A percentile compares a stretch with the other conserved stretches of the same genome.
These are phyloP conservation scores for Cryptoblepharus egeriae DNA, from an alignment of 2,797 vertebrate genomes.

Conservation along the genomic window DNA sequence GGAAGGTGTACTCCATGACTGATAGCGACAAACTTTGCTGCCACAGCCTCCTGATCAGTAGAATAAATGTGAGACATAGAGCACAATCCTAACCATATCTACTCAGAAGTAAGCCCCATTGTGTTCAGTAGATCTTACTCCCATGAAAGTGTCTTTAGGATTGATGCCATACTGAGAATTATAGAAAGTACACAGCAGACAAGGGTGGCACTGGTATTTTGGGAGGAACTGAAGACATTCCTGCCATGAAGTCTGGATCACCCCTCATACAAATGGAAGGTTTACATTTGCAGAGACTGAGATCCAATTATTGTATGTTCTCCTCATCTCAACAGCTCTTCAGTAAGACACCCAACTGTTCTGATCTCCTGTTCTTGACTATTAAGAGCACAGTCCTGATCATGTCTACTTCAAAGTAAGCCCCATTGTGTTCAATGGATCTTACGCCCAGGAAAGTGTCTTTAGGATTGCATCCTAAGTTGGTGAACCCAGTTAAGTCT, in stretches of 20 bases:
- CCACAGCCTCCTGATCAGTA: background rate
- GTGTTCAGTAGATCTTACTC: too few species aligned
- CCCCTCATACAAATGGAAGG: background rate
- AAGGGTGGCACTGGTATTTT: background rate
- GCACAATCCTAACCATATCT: too few species aligned
- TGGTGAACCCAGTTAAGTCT: constrained; percentile 57
- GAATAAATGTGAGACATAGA: background rate
- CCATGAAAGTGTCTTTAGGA: too few species aligned
- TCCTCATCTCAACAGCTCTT: constrained; percentile 49
- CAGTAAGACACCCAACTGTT: constrained; percentile 48
- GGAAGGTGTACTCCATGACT: background rate
- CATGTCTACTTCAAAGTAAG: too few species aligned
- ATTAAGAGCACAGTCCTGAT: too few species aligned
- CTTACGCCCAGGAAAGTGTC: too few species aligned
- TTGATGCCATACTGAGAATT: background rate
- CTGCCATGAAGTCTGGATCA: background rate
- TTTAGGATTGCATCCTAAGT: too few species aligned
- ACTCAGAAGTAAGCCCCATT: too few species aligned
- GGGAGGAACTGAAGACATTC: background rate
- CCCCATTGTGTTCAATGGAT: too few species aligned
- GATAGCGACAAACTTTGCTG: background rate
- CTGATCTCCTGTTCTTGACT: constrained; percentile 49
- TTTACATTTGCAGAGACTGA: constrained; percentile 42
- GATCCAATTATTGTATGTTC: constrained; percentile 27
- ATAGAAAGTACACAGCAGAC: background rate